phyloP scores from a whole-genome alignment of 2,888 invertebrate species.

The Theodoxus fluviatilis region DNA sequence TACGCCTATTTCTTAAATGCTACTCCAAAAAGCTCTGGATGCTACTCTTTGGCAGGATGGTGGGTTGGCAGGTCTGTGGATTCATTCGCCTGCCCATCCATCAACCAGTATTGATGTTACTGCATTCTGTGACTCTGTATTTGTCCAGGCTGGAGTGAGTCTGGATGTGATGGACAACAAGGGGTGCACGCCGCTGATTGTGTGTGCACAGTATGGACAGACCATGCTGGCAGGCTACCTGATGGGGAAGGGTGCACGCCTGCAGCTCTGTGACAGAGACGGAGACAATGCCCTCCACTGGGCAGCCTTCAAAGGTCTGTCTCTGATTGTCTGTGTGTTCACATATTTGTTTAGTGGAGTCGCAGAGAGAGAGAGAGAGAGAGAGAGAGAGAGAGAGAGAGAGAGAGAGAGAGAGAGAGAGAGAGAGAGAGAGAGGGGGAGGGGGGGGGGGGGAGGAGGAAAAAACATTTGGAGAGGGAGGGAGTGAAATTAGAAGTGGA shows the following conservation, averaged over 20 bases:
- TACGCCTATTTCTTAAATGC: neutral
- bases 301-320: constrained; percentile 92
- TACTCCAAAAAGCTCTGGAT: too few relatives aligned
- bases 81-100: neutral
- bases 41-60: neutral
- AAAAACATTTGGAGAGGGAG: too few relatives aligned
- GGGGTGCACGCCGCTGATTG: constrained; percentile 84
- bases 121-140: constrained; percentile 49
- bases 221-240: constrained; percentile 89
- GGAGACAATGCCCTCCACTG: constrained; percentile 92
- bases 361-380: too few relatives aligned
- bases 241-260: constrained; percentile 86
- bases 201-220: constrained; percentile 89
- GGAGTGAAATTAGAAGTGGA: too few relatives aligned
- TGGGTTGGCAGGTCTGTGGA: neutral
- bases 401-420: too few relatives aligned
- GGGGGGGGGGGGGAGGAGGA: too few relatives aligned
- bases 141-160: constrained; percentile 76
- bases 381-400: too few relatives aligned
- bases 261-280: constrained; percentile 87
- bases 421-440: too few relatives aligned
- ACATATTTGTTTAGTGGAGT: too few relatives aligned
- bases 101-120: neutral
- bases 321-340: too few relatives aligned
- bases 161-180: constrained; percentile 91